Conservation (phyloP, 2,888 invertebrate species). For the Ceratothoa steindachneri region DNA sequence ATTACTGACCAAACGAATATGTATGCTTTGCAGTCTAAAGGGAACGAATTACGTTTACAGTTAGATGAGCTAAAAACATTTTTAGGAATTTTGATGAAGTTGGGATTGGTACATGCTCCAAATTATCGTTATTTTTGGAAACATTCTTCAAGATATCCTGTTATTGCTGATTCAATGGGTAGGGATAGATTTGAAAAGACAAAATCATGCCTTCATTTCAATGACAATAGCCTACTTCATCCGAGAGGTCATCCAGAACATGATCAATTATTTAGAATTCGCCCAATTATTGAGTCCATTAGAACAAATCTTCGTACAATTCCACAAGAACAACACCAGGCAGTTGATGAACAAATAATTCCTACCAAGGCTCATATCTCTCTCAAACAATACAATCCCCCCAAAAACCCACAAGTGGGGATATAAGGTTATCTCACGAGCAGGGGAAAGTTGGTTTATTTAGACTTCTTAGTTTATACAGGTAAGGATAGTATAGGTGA, state of each 20-base stretch:
- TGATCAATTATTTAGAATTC: conserved; percentile 26
- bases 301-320: background rate
- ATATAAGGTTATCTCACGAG: conserved; percentile 29
- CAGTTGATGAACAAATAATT: conserved; percentile 39
- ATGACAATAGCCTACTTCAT: background rate
- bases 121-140: background rate
- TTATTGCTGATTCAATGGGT: background rate
- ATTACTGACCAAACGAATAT: background rate
- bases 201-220: background rate
- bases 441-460: conserved; percentile 48
- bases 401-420: conserved; percentile 30
- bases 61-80: background rate
- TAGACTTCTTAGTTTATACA: conserved; percentile 24
- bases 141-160: background rate
- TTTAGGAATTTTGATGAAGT: background rate
- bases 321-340: conserved; percentile 24
- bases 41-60: background rate
- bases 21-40: background rate
- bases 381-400: conserved; percentile 34
- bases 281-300: conserved; percentile 27
- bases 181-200: background rate
- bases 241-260: background rate
- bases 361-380: conserved; percentile 21
- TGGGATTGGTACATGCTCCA: background rate
- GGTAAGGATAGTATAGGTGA: background rate